A percentile compares a stretch with the other conserved stretches of the same genome.
These are phyloP conservation scores for Caerostris extrusa DNA, from an alignment of 1,140 invertebrate species.

Conservation along the genomic window DNA sequence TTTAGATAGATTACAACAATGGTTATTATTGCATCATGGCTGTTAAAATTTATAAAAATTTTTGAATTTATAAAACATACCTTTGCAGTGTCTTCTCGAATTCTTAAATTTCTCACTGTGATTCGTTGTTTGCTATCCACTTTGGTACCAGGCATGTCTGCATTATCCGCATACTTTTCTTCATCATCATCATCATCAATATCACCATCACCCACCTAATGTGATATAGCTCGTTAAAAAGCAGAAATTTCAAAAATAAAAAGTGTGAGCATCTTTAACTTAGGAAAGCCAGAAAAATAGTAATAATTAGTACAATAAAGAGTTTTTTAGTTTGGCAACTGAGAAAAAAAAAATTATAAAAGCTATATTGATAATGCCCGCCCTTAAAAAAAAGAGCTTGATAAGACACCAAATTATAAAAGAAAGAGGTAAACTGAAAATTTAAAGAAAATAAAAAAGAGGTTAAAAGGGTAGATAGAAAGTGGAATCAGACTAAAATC, in stretches of 20 bases:
- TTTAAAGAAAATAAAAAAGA: too few species aligned
- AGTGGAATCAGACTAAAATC: too few species aligned
- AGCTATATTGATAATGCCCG: too few species aligned
- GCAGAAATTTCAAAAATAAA: background rate
- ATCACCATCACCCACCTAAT: slow-evolving; percentile 81
- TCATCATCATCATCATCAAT: slow-evolving; percentile 92
- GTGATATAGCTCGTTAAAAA: background rate
- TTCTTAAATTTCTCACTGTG: slow-evolving; percentile 98
- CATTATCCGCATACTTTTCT: slow-evolving; percentile 97
- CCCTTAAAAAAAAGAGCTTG: too few species aligned
- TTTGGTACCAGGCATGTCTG: slow-evolving; percentile 99
- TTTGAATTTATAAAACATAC: slow-evolving; percentile 78
- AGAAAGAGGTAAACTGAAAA: too few species aligned
- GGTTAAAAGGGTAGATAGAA: too few species aligned
- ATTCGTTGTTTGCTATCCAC: slow-evolving; percentile 99
- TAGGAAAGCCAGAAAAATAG: background rate
- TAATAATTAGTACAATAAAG: background rate
- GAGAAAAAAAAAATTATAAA: too few species aligned
- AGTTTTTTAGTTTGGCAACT: too few species aligned
- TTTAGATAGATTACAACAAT: slow-evolving; percentile 1
- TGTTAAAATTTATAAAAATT: background rate
- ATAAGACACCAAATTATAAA: too few species aligned
- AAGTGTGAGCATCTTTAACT: too few species aligned
- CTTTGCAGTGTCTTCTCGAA: slow-evolving; percentile 99
- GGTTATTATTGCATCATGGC: background rate